phyloP scores from a whole-genome alignment of 2,888 invertebrate species.

The Cephonodes hylas region DNA sequence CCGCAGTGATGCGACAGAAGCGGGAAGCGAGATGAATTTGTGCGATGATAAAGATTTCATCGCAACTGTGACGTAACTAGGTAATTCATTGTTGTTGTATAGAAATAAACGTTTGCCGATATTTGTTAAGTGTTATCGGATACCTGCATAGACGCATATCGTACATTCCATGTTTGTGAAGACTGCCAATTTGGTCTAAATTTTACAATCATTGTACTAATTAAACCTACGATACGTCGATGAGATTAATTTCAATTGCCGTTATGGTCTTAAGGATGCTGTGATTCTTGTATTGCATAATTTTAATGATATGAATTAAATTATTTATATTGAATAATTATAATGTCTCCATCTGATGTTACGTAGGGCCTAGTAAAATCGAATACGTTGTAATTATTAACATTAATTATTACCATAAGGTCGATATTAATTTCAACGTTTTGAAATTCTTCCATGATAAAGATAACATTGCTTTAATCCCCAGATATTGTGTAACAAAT shows the following conservation, averaged over 20 bases:
- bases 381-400: constrained; percentile 76
- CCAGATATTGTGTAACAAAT: constrained; percentile 58
- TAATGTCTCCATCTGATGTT: constrained; percentile 74
- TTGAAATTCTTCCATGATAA: constrained; percentile 73
- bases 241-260: constrained; percentile 77
- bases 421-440: constrained; percentile 71
- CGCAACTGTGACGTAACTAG: constrained; percentile 60
- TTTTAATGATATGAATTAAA: constrained; percentile 67
- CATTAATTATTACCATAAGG: constrained; percentile 55
- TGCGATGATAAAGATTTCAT: constrained; percentile 59
- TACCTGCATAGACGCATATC: constrained; percentile 81
- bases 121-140: constrained; percentile 77
- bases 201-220: constrained; percentile 77
- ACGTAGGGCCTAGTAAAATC: constrained; percentile 77
- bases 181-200: constrained; percentile 82
- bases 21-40: constrained; percentile 28
- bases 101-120: constrained; percentile 72
- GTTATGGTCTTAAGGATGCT: constrained; percentile 80
- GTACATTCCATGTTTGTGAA: constrained; percentile 81
- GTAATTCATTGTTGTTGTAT: constrained; percentile 77
- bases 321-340: constrained; percentile 56
- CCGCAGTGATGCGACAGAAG: not conserved
- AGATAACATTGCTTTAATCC: constrained; percentile 67
- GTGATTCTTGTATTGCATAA: constrained; percentile 81
- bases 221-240: constrained; percentile 77